Evolutionary conservation across 64 coral and sea anemone species (phyloP).

Genomic region (Catalaphyllia jardinei): DNA sequence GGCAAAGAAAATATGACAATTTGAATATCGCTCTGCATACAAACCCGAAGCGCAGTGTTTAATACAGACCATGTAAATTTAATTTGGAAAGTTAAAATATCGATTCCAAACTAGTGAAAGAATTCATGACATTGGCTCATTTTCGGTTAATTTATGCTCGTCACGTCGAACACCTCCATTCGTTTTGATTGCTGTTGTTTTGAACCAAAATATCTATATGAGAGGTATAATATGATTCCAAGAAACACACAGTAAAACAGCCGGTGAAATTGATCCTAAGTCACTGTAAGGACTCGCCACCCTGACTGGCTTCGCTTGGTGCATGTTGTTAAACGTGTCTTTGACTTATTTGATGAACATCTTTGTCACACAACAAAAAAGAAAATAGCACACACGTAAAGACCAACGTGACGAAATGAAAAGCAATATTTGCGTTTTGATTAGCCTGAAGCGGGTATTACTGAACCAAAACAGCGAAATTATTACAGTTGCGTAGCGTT

Average conservation of each 20-base stretch:
- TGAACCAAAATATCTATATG: neutral
- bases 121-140: too few species aligned
- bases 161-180: too few species aligned
- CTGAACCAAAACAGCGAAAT: slow-evolving; percentile 14
- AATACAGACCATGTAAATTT: neutral
- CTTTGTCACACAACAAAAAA: slow-evolving; percentile 17
- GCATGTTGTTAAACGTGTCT: neutral
- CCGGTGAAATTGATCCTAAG: neutral
- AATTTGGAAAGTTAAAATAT: neutral
- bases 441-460: slow-evolving; percentile 12
- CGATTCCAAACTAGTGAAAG: too few species aligned
- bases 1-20: neutral
- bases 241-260: neutral
- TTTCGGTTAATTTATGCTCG: too few species aligned
- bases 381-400: neutral
- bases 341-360: neutral
- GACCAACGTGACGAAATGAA: neutral
- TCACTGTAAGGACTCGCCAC: too few species aligned
- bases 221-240: neutral
- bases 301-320: neutral
- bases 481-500: neutral
- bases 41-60: neutral
- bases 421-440: neutral
- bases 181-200: neutral
- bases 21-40: neutral